Conservation (phyloP, 2,888 invertebrate species). For the Allacma fusca region DNA sequence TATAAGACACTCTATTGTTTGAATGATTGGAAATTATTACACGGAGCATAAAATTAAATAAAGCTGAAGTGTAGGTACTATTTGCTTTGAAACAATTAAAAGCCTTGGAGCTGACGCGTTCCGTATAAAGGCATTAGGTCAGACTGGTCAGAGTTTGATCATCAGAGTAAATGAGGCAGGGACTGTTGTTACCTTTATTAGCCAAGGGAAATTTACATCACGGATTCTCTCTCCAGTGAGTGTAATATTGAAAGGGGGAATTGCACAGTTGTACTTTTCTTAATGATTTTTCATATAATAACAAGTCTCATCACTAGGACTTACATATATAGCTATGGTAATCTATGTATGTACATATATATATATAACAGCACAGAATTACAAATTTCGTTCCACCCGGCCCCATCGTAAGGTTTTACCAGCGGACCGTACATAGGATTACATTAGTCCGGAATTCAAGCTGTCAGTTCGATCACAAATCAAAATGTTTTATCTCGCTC, state of each 20-base stretch:
- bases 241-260: no score
- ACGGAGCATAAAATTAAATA: constrained; percentile 2
- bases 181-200: not conserved
- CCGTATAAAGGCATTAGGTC: not conserved
- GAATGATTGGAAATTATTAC: constrained; percentile 4
- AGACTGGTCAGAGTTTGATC: not conserved
- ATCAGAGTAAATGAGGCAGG: not conserved
- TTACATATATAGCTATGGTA: no score
- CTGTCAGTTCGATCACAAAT: constrained; percentile 13
- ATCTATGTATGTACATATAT: no score
- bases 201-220: not conserved
- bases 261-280: no score
- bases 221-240: no score
- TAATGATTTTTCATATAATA: no score
- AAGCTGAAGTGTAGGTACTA: not conserved
- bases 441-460: constrained; percentile 8
- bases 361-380: no score
- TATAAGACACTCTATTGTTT: not conserved
- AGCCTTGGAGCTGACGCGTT: not conserved
- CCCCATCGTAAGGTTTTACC: not conserved
- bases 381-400: constrained; percentile 2
- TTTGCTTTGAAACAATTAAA: not conserved
- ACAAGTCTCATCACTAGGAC: no score
- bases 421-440: not conserved
- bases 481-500: not conserved